Evolutionary conservation across 2,113 vertebrate species (phyloP), one percentile per base, ranked within the genome.

Genomic region (Rhinogobius similis): DNA sequence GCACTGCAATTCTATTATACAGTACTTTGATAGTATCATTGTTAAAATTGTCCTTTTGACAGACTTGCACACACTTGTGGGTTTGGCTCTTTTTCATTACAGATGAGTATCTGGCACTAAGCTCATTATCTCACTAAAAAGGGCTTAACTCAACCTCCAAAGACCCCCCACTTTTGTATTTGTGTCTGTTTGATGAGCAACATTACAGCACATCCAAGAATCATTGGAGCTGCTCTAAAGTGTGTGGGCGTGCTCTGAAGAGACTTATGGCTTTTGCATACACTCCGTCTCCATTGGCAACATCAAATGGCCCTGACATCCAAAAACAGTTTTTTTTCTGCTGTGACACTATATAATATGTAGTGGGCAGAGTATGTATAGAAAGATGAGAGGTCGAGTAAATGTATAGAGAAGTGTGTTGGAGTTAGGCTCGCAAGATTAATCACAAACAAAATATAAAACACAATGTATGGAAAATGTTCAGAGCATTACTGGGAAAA

Each of bases 51-150:
- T 82, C 65, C 58, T 76, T 72, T 75, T 76, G 79, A 84, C 70
- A 78, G 73, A 75, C 77, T 20, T n/a, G 18, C 73, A 70, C 39
- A 41, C 74, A 79, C 64, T 75, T 82, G 76, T 75, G 82, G 24
- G 6, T 58, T 76, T 1, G 65, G 56, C 55, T 73, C 82, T 68
- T 70, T 82, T 70, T 82, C 83, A 90, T 88, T 85, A 75, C 86
- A 78, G 86, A 91, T 90, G 78, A 66, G 73, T 85, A 88, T 87
- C 87, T 80, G 58, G 0, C 38, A 27, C 81, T 85, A 87, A 88
- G 88, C 87, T 90, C 86, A 91, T 88, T 91, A 89, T 81, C 70
- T 64, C 24, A 67, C 85, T 89, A 82, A 86, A 86, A 82, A 87
- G 85, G 73, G 87, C 82, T 90, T 88, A 85, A 75, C 81, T 36